Conservation (phyloP, 2,113 vertebrate genomes). For the Podocnemis expansa region DNA sequence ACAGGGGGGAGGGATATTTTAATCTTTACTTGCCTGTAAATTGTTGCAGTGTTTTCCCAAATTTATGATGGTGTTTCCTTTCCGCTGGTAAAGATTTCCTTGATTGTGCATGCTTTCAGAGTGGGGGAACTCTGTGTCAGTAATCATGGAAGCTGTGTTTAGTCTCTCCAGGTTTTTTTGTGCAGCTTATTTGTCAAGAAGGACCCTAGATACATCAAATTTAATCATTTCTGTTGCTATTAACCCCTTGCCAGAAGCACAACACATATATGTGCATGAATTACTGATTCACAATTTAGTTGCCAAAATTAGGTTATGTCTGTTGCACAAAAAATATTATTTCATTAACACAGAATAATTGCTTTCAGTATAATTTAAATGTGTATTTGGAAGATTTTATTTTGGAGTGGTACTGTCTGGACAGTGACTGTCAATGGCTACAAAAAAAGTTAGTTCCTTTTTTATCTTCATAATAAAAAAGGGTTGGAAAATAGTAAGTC, state of each 20-base stretch:
- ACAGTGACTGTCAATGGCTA: not conserved
- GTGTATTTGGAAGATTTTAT: not conserved
- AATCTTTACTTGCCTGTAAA: fast-evolving
- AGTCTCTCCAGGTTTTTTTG: slow-evolving; percentile 7
- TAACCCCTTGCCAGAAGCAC: not conserved
- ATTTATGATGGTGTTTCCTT: not conserved
- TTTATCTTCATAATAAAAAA: not conserved
- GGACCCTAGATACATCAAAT: not conserved
- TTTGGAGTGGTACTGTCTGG: not conserved
- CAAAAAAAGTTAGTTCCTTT: not conserved
- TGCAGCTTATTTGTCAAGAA: not conserved
- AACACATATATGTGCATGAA: not conserved
- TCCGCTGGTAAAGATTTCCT: not conserved
- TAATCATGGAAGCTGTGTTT: not conserved
- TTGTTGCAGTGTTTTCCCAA: not conserved
- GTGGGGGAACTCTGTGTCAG: not conserved
- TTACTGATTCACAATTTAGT: not conserved
- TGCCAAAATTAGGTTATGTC: not conserved
- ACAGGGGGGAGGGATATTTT: not conserved
- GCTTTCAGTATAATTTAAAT: not conserved
- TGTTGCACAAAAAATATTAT: not conserved
- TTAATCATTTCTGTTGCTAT: not conserved
- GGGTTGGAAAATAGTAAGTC: not conserved
- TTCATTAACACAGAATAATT: not conserved
- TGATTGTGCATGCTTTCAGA: not conserved